Evolutionary conservation across 2,113 vertebrate species (phyloP).

Genomic region (Gobius niger): DNA sequence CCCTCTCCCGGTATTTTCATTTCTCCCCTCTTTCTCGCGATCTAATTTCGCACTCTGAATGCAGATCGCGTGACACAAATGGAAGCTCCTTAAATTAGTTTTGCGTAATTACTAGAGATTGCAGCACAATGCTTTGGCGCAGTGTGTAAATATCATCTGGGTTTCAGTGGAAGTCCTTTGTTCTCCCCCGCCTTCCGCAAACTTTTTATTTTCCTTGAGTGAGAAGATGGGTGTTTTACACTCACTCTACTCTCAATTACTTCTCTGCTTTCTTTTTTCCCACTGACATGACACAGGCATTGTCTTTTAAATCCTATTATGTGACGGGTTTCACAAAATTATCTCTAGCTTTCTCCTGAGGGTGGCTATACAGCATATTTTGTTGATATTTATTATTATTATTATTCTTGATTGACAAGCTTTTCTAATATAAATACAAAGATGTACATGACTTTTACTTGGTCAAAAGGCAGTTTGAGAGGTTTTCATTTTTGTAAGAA

Average conservation of each 20-base stretch:
- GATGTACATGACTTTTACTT: no score
- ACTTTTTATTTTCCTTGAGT: constrained; percentile 18
- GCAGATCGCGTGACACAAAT: constrained; percentile 36
- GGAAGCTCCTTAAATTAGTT: constrained; percentile 31
- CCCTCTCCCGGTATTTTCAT: constrained; percentile 21
- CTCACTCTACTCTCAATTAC: not conserved
- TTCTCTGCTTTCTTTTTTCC: constrained; percentile 29
- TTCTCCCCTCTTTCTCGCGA: not conserved
- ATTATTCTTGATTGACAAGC: no score
- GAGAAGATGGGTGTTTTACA: constrained; percentile 14
- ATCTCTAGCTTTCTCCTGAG: not conserved
- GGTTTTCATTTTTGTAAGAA: no score
- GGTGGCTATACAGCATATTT: no score
- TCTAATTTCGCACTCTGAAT: constrained; percentile 18
- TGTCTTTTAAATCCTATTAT: constrained; percentile 28
- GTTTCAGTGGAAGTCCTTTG: not conserved
- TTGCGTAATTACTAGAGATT: constrained; percentile 45
- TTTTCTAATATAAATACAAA: no score
- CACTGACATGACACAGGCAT: constrained; percentile 3
- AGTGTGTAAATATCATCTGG: not conserved
- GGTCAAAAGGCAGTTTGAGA: no score
- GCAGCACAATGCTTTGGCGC: constrained; percentile 10
- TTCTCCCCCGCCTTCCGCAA: not conserved
- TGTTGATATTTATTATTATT: no score
- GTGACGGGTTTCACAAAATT: constrained; percentile 23